Evolutionary conservation across 64 coral and sea anemone genomes (phyloP).

Genomic region (Stichodactyla mertensii): DNA sequence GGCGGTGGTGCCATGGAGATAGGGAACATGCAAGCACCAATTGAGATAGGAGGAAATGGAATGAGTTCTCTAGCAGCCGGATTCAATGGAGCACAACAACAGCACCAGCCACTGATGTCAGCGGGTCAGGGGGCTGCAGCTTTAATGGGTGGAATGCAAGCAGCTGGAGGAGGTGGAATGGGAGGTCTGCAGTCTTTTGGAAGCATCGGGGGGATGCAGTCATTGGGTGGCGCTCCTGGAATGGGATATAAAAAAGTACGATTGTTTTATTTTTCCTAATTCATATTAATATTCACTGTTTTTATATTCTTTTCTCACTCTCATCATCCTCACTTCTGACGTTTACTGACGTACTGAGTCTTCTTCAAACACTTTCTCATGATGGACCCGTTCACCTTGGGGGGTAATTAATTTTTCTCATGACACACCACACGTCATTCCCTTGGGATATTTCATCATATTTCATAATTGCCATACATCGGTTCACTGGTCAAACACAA

Average conservation of each 20-base stretch:
- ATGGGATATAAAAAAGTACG: not conserved
- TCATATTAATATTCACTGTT: not conserved
- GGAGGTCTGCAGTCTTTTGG: not conserved
- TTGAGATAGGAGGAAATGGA: not conserved
- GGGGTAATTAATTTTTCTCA: no score
- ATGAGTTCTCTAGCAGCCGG: not conserved
- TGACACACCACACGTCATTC: no score
- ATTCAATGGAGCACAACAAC: not conserved
- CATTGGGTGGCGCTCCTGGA: not conserved
- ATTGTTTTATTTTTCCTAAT: not conserved
- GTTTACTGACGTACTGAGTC: no score
- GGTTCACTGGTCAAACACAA: no score
- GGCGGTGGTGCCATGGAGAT: not conserved
- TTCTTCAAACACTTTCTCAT: no score
- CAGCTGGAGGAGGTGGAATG: not conserved
- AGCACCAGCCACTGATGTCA: not conserved
- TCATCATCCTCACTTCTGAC: not conserved
- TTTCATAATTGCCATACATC: no score
- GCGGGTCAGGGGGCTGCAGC: not conserved
- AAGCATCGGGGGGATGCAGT: conserved; percentile 2
- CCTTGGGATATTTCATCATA: no score
- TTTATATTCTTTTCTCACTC: not conserved
- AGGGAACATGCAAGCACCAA: not conserved
- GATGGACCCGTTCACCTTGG: no score
- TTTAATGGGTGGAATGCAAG: not conserved